A percentile compares a stretch with the other conserved stretches of the same genome.
phyloP scores from a whole-genome alignment of 2,113 vertebrate species.

The Chaetops frenatus region DNA sequence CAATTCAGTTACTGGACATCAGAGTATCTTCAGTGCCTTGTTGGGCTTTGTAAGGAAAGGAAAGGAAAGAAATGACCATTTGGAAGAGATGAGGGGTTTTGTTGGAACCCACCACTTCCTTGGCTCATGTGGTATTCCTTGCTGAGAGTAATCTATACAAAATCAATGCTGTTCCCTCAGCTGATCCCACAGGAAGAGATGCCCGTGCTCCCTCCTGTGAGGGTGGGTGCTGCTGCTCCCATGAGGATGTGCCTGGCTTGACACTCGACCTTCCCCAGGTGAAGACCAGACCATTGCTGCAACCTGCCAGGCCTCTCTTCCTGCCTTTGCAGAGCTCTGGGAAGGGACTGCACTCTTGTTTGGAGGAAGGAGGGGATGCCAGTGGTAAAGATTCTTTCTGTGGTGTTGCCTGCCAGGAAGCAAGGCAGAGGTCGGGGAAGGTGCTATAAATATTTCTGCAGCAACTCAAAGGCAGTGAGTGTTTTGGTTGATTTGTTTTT shows the following conservation, averaged over 20 bases:
- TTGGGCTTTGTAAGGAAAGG: background rate
- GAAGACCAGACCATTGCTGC: background rate
- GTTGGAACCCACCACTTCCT: background rate
- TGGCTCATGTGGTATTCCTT: background rate
- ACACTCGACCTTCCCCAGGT: background rate
- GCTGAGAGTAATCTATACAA: background rate
- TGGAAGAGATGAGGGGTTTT: background rate
- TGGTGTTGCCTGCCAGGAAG: slow-evolving; percentile 45
- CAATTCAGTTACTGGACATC: background rate
- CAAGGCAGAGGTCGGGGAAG: slow-evolving; percentile 19
- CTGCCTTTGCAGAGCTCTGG: background rate
- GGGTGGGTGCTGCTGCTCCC: background rate
- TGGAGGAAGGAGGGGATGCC: slow-evolving; percentile 10
- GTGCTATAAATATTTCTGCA: slow-evolving; percentile 51
- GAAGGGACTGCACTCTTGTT: background rate
- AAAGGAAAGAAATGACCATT: background rate
- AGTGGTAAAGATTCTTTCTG: slow-evolving; percentile 42
- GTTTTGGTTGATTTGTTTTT: slow-evolving; percentile 43
- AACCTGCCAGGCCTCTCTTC: background rate
- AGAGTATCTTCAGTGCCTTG: background rate
- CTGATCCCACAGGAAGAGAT: background rate
- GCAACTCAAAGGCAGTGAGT: slow-evolving; percentile 24
- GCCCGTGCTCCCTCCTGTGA: background rate
- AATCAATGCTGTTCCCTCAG: background rate
- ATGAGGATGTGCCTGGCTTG: background rate